phyloP scores from a whole-genome alignment of 2,797 vertebrate genomes.

The Brachyalestes nurse region DNA sequence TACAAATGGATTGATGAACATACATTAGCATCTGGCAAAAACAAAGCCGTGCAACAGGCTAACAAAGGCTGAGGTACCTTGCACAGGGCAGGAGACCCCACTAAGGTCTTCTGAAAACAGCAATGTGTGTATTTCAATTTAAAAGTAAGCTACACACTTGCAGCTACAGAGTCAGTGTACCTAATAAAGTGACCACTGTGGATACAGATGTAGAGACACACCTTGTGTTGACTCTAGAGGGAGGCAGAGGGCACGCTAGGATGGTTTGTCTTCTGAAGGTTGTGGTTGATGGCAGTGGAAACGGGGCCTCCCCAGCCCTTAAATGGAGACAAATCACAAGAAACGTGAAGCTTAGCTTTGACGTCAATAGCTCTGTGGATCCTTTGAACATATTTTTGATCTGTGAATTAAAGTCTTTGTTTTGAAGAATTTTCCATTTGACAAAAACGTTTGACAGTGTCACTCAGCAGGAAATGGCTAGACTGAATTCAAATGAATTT shows the following conservation, averaged over 20 bases:
- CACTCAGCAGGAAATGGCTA: background rate
- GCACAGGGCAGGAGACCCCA: too few relatives aligned
- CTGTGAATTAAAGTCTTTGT: conserved; percentile 33
- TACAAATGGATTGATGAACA: background rate
- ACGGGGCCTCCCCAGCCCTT: conserved; percentile 46
- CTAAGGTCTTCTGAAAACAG: background rate
- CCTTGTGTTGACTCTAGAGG: conserved; percentile 40
- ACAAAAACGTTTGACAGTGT: background rate
- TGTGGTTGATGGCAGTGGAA: conserved; percentile 47
- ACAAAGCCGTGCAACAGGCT: background rate
- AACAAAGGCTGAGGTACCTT: background rate
- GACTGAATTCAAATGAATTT: conserved; percentile 21
- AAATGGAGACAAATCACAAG: conserved; percentile 9
- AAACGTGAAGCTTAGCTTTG: conserved; percentile 26
- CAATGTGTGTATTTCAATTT: background rate
- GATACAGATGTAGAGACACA: background rate
- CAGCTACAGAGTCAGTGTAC: background rate
- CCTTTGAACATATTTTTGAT: conserved; percentile 47
- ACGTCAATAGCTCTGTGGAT: conserved; percentile 42
- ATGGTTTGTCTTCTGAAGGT: background rate
- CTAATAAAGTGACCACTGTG: background rate
- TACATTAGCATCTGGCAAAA: background rate
- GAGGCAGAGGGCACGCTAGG: conserved; percentile 23
- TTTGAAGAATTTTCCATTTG: conserved; percentile 51
- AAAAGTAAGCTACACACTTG: background rate